Evolutionary conservation across 2,888 invertebrate species (phyloP).

Genomic region (Platycheirus rosarum): DNA sequence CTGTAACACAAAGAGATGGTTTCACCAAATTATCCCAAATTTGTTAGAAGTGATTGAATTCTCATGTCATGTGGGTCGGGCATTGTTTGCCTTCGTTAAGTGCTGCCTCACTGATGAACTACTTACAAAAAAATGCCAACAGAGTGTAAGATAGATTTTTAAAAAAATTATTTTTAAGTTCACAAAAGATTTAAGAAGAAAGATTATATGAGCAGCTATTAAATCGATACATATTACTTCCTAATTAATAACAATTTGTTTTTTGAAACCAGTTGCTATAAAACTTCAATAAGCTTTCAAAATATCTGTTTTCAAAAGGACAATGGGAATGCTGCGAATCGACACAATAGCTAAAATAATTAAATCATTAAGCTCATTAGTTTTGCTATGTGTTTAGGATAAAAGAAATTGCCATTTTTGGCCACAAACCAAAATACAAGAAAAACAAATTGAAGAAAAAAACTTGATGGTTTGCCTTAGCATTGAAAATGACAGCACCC

Average conservation of each 20-base stretch:
- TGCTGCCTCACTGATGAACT: neutral
- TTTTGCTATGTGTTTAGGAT: neutral
- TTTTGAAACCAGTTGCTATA: too few relatives aligned
- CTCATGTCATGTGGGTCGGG: neutral
- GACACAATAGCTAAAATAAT: neutral
- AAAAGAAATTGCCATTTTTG: neutral
- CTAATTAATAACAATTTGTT: too few relatives aligned
- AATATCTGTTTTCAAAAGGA: neutral
- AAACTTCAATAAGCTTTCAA: too few relatives aligned
- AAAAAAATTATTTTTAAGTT: too few relatives aligned
- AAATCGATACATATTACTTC: too few relatives aligned
- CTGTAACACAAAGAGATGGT: conserved; percentile 5
- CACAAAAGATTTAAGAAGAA: too few relatives aligned
- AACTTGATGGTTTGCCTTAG: neutral
- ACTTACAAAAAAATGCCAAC: neutral
- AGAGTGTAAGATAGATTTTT: too few relatives aligned
- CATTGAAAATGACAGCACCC: neutral
- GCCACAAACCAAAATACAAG: neutral
- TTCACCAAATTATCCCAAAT: neutral
- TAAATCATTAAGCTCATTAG: neutral
- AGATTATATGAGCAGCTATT: too few relatives aligned
- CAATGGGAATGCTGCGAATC: neutral
- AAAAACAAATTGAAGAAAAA: neutral
- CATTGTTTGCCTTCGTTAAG: conserved; percentile 14
- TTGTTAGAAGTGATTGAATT: conserved; percentile 6